Conservation (phyloP, 2,888 invertebrate genomes). For the Xestoiulus laeticollis region DNA sequence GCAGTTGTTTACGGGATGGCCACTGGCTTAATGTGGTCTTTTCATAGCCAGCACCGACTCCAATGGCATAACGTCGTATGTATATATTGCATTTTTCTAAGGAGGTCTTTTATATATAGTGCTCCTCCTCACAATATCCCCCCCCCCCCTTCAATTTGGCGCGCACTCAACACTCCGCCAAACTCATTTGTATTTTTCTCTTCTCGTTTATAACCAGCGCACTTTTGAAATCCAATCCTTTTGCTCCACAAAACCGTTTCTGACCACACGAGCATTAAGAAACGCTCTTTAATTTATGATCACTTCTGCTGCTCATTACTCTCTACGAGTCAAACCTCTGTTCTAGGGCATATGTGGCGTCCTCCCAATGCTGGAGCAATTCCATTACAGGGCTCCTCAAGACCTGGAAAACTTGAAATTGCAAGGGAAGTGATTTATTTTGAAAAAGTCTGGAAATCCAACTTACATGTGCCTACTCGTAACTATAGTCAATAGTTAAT, state of each 20-base stretch:
- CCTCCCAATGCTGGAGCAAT: background rate
- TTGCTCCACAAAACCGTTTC: conserved; percentile 22
- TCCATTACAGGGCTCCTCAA: too few species aligned
- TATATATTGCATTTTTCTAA: conserved; percentile 2
- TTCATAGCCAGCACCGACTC: conserved; percentile 7
- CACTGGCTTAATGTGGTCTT: conserved; percentile 48
- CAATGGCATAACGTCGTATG: conserved; percentile 12
- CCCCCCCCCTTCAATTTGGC: background rate
- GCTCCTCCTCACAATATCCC: background rate
- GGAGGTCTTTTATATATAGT: background rate
- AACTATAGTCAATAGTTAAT: too few species aligned
- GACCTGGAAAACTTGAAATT: too few species aligned
- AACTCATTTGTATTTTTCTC: conserved; percentile 22
- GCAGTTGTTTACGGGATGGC: conserved; percentile 50
- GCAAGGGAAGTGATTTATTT: too few species aligned
- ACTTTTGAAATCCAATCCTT: conserved; percentile 37
- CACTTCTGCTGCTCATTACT: background rate
- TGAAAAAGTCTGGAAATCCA: too few species aligned
- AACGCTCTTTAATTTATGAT: conserved; percentile 28
- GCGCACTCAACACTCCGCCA: background rate
- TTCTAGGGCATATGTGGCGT: background rate
- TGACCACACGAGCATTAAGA: conserved; percentile 37
- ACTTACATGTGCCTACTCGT: too few species aligned
- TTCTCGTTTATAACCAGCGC: background rate
- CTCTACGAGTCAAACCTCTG: background rate